Conservation (phyloP, 2,797 vertebrate genomes). For the Anguilla marmorata region DNA sequence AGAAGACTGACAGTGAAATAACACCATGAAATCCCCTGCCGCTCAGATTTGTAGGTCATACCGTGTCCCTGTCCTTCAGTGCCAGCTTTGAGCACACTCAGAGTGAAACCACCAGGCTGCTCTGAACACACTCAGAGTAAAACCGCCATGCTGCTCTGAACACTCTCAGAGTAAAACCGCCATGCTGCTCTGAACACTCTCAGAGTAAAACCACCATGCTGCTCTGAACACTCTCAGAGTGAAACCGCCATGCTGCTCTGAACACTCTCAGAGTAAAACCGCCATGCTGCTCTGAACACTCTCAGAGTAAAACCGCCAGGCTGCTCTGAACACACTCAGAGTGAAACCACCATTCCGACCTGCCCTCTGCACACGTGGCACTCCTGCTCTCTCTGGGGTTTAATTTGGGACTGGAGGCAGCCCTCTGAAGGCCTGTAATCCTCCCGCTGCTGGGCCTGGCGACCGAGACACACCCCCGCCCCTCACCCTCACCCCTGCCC, state of each 20-base stretch:
- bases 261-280: too few species aligned
- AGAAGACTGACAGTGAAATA: slow-evolving; percentile 27
- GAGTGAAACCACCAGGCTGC: not conserved
- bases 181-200: too few species aligned
- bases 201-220: not conserved
- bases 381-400: slow-evolving; percentile 43
- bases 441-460: slow-evolving; percentile 50
- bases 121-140: too few species aligned
- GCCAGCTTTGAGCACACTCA: slow-evolving; percentile 48
- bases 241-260: too few species aligned
- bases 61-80: not conserved
- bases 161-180: too few species aligned
- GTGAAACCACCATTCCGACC: not conserved
- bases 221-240: too few species aligned
- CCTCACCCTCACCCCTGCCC: too few species aligned
- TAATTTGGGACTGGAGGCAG: slow-evolving; percentile 59
- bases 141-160: too few species aligned
- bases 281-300: too few species aligned
- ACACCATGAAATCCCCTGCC: slow-evolving; percentile 42
- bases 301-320: not conserved
- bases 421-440: slow-evolving; percentile 69
- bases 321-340: too few species aligned
- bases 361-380: not conserved
- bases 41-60: slow-evolving; percentile 27
- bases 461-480: slow-evolving; percentile 35